Percentiles rank a stretch among this genome's conserved stretches.
These are phyloP conservation scores for Drosophila bipectinata DNA, from an alignment of 1,140 invertebrate genomes.

Conservation along the genomic window DNA sequence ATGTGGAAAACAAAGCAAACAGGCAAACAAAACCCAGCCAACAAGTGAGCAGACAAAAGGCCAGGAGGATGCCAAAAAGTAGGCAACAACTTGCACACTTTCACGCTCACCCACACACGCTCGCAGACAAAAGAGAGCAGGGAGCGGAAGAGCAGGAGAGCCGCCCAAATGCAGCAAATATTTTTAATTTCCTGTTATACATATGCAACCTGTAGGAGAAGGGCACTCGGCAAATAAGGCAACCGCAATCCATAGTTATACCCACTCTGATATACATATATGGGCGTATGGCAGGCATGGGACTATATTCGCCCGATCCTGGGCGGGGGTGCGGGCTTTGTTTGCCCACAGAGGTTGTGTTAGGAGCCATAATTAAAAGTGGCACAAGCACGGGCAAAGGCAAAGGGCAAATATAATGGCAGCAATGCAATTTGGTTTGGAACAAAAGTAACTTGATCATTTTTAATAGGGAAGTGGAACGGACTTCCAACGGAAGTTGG, in stretches of 20 bases:
- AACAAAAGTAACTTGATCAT: slow-evolving; percentile 8
- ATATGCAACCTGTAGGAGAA: slow-evolving; percentile 17
- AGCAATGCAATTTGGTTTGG: slow-evolving; percentile 13
- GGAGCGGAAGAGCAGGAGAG: background rate
- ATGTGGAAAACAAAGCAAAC: slow-evolving; percentile 65
- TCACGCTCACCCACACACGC: slow-evolving; percentile 3
- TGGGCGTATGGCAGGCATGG: background rate
- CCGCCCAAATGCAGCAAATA: slow-evolving; percentile 40
- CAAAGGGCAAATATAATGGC: slow-evolving; percentile 13
- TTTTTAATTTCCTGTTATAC: slow-evolving; percentile 65
- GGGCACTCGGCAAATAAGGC: slow-evolving; percentile 1
- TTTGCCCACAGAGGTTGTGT: background rate
- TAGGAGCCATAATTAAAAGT: slow-evolving; percentile 20
- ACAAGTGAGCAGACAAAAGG: slow-evolving; percentile 57
- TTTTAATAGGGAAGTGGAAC: background rate
- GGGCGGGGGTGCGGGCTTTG: background rate
- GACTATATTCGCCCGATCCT: background rate
- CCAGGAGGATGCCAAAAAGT: slow-evolving; percentile 37
- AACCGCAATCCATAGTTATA: slow-evolving; percentile 19
- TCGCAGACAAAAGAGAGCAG: background rate
- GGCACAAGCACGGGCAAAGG: background rate
- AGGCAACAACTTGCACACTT: slow-evolving; percentile 33
- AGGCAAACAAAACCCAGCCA: slow-evolving; percentile 53
- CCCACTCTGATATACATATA: background rate
- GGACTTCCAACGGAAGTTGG: no score